Base-by-base conservation (phyloP, 2,797 vertebrate genomes). In the Dryobates pubescens region DNA sequence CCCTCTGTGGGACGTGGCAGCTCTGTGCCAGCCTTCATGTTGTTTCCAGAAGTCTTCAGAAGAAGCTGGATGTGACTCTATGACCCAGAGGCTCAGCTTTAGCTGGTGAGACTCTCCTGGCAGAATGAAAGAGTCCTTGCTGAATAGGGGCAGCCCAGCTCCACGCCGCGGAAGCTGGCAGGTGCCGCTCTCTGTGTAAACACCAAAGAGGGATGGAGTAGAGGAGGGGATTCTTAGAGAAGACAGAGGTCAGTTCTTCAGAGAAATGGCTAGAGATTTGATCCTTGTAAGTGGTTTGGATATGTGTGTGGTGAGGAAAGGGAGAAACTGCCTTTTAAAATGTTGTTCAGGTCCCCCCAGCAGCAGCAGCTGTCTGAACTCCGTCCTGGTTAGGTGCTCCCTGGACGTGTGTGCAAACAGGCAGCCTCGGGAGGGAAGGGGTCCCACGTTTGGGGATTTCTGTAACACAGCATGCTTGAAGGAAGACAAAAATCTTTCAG, bases 181-280 rank as follows among this genome's bases (percentile, higher is more conserved):
- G 38, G 26, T 51, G 20, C 32, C 1, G 1, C 23, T 1, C 2
- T 30, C n/a, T 2, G 0, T 59, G 20, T 29, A 54, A 58, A 54
- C 11, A 41, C 27, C 47, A 47, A 64, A 64, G 47, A 22, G 4
- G 34, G 2, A 47, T 79, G n/a, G 61, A 79, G n/a, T 11, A 69
- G 20, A 87, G 74, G 9, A 63, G n/a, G 13, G 24, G 5, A 29
- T 41, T 80, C 73, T 83, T 56, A 82, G 56, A 45, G 47, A 29
- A 32, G n/a, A 9, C 30, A 34, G 82, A 79, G 16, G 41, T 65
- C 30, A 41, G 24, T 67, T 70, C 7, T 58, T 84, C 19, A 70
- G 34, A 32, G 17, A 84, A 65, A 61, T 38, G 4, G 12, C 27
- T 56, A 76, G 61, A 64, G 74, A 71, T n/a, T 22, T 61, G 64